These are phyloP conservation scores for Cryptoprocta ferox DNA, from an alignment of 2,797 vertebrate species.

Conservation along the genomic window DNA sequence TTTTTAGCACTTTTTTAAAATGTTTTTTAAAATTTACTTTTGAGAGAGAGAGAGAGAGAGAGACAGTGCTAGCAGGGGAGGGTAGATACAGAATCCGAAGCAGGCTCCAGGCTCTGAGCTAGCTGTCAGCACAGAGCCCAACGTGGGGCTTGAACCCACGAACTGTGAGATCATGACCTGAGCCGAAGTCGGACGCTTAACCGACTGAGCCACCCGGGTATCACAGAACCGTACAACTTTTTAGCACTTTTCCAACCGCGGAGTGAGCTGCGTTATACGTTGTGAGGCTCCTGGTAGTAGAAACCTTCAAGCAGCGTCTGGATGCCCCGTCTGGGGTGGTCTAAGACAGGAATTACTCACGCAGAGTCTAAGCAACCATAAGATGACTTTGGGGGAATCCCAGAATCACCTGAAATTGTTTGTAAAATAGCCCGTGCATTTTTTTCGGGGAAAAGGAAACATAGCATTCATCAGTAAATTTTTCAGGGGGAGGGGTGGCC, in stretches of 20 bases:
- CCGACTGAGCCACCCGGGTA: no score
- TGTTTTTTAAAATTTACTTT: no score
- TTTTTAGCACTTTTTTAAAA: background rate
- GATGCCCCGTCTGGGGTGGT: background rate
- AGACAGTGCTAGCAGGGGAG: no score
- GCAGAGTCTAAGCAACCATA: background rate
- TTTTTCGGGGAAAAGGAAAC: background rate
- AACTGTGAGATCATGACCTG: no score
- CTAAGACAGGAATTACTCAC: background rate
- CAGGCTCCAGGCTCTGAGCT: no score
- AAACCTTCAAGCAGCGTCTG: background rate
- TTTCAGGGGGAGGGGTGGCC: background rate
- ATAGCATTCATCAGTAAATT: background rate
- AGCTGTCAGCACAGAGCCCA: no score
- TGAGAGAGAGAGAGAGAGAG: no score
- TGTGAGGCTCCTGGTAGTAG: background rate
- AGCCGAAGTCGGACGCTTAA: no score
- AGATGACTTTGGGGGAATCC: background rate
- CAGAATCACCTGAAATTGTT: background rate
- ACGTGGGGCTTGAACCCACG: no score
- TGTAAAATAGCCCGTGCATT: background rate
- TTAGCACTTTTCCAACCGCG: background rate
- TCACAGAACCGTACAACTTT: background rate
- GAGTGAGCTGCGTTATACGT: background rate
- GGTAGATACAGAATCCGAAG: no score